Evolutionary conservation across 2,888 invertebrate species (phyloP).

Genomic region (Drosophila colorata): DNA sequence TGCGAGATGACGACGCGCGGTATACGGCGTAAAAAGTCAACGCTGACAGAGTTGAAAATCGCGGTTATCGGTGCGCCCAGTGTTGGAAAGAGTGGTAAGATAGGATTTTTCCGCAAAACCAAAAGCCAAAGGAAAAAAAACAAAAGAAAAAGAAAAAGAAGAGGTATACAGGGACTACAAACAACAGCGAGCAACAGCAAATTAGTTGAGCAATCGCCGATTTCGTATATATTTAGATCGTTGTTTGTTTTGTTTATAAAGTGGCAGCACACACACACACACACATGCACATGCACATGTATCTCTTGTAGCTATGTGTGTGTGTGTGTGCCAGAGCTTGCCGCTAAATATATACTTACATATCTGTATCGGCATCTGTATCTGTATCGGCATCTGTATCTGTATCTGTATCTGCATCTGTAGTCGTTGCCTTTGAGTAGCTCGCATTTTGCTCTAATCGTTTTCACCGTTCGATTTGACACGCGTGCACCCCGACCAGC

Average conservation of each 20-base stretch:
- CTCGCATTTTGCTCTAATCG: conserved; percentile 67
- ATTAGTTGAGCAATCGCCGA: conserved; percentile 79
- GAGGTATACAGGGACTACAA: conserved; percentile 9
- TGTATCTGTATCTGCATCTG: conserved; percentile 19
- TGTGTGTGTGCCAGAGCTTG: conserved; percentile 21
- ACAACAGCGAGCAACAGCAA: conserved; percentile 68
- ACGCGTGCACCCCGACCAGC: conserved; percentile 63
- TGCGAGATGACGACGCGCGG: conserved; percentile 90
- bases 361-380: conserved; percentile 18
- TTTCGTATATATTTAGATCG: conserved; percentile 76
- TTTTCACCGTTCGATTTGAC: conserved; percentile 71
- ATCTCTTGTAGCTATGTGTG: conserved; percentile 29
- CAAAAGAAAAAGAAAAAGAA: conserved; percentile 9
- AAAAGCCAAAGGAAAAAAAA: neutral
- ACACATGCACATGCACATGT: conserved; percentile 8
- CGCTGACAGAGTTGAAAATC: conserved; percentile 95
- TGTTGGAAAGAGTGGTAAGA: conserved; percentile 95
- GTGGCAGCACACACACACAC: conserved; percentile 63
- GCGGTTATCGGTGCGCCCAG: conserved; percentile 95
- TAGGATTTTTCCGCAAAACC: conserved; percentile 8
- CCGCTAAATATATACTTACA: conserved; percentile 29
- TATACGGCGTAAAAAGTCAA: conserved; percentile 95
- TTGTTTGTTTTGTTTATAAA: conserved; percentile 80
- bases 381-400: conserved; percentile 18
- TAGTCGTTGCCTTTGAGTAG: conserved; percentile 24